Percentiles rank a stretch among this genome's conserved stretches.
phyloP scores from a whole-genome alignment of 2,888 invertebrate species.

The Petrolisthes manimaculis region DNA sequence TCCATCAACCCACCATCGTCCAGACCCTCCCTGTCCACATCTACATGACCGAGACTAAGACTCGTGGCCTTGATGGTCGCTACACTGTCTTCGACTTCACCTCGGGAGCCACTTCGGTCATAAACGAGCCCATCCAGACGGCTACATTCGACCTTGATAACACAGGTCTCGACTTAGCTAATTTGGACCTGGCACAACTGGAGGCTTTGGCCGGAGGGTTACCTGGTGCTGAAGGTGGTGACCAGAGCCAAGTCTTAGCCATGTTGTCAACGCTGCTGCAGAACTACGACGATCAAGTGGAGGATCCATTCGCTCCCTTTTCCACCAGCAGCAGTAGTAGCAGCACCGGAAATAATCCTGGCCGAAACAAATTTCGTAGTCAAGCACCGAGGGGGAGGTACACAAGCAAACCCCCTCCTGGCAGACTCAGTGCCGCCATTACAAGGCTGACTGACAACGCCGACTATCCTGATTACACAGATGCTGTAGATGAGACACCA shows the following conservation, averaged over 20 bases:
- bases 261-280: slow-evolving; percentile 55
- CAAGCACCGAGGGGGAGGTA: slow-evolving; percentile 9
- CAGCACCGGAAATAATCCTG: background rate
- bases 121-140: slow-evolving; percentile 53
- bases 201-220: slow-evolving; percentile 31
- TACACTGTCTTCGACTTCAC: slow-evolving; percentile 59
- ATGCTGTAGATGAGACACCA: slow-evolving; percentile 51
- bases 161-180: slow-evolving; percentile 49
- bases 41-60: slow-evolving; percentile 59
- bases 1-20: slow-evolving; percentile 55
- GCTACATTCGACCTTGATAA: slow-evolving; percentile 56
- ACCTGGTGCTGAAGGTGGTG: slow-evolving; percentile 15
- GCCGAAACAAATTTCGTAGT: slow-evolving; percentile 11
- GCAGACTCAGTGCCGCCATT: background rate
- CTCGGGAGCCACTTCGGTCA: slow-evolving; percentile 53
- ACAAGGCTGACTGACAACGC: slow-evolving; percentile 35
- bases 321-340: background rate
- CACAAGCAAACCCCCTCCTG: background rate
- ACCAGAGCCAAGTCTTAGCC: slow-evolving; percentile 50
- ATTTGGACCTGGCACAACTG: slow-evolving; percentile 56
- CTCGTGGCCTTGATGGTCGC: slow-evolving; percentile 56
- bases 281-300: slow-evolving; percentile 41
- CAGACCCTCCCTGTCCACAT: slow-evolving; percentile 64
- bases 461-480: slow-evolving; percentile 52
- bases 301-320: background rate